These are phyloP conservation scores for Lepidochrysops patricia DNA, from an alignment of 2,888 invertebrate species.

Conservation along the genomic window DNA sequence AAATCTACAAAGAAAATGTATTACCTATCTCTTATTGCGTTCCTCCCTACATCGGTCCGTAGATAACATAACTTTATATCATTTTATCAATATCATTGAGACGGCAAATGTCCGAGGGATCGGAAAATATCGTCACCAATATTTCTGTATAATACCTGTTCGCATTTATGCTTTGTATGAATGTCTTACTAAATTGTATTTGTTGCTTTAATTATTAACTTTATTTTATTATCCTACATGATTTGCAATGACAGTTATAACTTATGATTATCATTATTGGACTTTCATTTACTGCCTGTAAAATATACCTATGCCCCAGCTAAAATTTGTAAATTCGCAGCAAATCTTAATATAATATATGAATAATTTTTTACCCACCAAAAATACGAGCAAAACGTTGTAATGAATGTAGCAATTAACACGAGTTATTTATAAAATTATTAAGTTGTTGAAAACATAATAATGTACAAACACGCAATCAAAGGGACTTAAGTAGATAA, in stretches of 20 bases:
- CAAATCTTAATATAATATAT: not conserved
- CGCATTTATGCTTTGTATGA: not conserved
- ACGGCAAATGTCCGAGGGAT: conserved; percentile 20
- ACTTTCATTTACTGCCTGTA: too few species aligned
- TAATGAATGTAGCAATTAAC: not conserved
- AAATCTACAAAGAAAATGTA: conserved; percentile 72
- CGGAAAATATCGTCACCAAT: conserved; percentile 17
- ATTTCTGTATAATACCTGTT: not conserved
- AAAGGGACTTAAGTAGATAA: conserved; percentile 42
- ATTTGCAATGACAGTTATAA: too few species aligned
- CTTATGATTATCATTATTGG: too few species aligned
- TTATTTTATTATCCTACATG: too few species aligned
- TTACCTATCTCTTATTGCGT: conserved; percentile 68
- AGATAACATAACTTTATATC: conserved; percentile 20
- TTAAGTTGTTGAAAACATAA: conserved; percentile 8
- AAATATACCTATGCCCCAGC: too few species aligned
- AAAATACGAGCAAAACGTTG: not conserved
- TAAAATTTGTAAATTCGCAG: too few species aligned
- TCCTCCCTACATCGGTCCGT: conserved; percentile 41
- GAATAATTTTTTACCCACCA: not conserved
- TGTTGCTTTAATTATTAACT: too few species aligned
- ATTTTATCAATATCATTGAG: conserved; percentile 21
- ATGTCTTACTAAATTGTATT: not conserved
- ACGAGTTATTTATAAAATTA: not conserved
- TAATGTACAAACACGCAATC: conserved; percentile 27